Conservation (phyloP, 2,113 vertebrate species). For the Xenopus tropicalis region UCB_Xtro_10.0 CM004443.2:74314001-74314500, state of each 20-base stretch:
- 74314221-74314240: neutral
- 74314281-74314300: neutral
- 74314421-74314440: too few relatives aligned
- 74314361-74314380: slow-evolving; percentile 25
- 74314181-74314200: neutral
- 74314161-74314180: neutral
- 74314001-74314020: slow-evolving; percentile 35
- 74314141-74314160: neutral
- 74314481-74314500: too few relatives aligned
- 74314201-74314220: neutral
- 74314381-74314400: slow-evolving; percentile 3
- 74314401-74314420: too few relatives aligned
- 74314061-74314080: slow-evolving; percentile 34
- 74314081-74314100: slow-evolving; percentile 12
- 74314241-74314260: neutral
- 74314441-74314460: too few relatives aligned
- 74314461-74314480: too few relatives aligned
- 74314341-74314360: neutral
- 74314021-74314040: slow-evolving; percentile 16
- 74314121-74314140: neutral
- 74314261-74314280: slow-evolving; percentile 1
- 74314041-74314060: slow-evolving; percentile 23
- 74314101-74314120: neutral
- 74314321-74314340: neutral
- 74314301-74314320: neutral